phyloP scores from a whole-genome alignment of 2,113 vertebrate genomes.

The Pluvianellus socialis region DNA sequence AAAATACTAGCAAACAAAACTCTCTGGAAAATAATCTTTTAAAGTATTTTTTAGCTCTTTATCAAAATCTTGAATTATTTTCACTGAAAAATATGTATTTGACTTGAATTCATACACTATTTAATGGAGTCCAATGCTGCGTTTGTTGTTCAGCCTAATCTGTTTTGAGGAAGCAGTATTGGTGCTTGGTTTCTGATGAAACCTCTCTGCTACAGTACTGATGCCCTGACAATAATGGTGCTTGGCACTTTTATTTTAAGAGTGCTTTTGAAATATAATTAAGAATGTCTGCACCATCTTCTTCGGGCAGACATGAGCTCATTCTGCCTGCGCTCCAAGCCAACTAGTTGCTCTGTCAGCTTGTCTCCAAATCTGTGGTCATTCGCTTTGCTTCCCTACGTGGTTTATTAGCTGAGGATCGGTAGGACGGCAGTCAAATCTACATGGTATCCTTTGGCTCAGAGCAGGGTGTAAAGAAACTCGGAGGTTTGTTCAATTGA shows the following conservation, averaged over 20 bases:
- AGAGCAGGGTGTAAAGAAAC: background rate
- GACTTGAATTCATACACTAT: background rate
- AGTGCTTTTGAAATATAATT: background rate
- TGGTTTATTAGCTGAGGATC: background rate
- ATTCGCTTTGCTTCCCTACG: accelerated
- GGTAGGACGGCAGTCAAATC: background rate
- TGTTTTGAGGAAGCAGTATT: background rate
- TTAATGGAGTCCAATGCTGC: background rate
- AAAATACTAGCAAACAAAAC: background rate
- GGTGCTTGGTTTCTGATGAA: background rate
- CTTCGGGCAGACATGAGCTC: background rate
- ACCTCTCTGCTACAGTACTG: background rate
- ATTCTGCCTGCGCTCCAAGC: background rate
- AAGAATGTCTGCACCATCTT: background rate
- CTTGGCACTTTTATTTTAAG: background rate
- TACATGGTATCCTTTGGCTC: background rate
- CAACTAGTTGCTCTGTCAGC: background rate
- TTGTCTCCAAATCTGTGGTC: background rate
- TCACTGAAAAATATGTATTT: background rate
- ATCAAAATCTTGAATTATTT: background rate
- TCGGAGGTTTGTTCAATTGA: background rate
- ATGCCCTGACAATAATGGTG: background rate
- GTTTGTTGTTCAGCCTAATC: background rate
- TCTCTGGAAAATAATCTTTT: background rate
- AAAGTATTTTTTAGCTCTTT: background rate